A percentile compares a stretch with the other conserved stretches of the same genome.
Conservation (phyloP, 37 sponge, comb jelly and placozoan species). For the Ianthella basta region DNA sequence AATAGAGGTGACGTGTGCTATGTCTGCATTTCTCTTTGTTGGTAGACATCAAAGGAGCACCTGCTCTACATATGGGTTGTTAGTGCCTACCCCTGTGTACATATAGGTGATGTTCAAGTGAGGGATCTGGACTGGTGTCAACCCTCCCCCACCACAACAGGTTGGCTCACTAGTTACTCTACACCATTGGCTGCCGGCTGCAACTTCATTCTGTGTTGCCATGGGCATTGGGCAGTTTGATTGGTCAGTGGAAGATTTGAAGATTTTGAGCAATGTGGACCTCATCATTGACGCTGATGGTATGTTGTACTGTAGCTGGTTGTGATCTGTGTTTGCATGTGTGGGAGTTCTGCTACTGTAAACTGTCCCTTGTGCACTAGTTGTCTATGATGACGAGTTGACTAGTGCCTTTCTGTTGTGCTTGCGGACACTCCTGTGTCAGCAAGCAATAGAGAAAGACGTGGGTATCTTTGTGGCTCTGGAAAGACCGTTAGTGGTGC, state of each 20-base stretch:
- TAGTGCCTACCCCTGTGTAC: background rate
- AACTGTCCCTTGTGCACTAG: background rate
- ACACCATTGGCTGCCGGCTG: too few relatives aligned
- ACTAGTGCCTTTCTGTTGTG: slow-evolving; percentile 2
- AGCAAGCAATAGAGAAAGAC: background rate
- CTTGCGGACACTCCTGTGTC: background rate
- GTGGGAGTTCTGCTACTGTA: too few relatives aligned
- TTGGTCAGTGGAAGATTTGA: slow-evolving; percentile 15
- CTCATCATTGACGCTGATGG: slow-evolving; percentile 42
- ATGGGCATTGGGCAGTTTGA: background rate
- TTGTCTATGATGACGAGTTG: slow-evolving; percentile 28
- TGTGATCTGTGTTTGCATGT: background rate
- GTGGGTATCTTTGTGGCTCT: slow-evolving; percentile 22
- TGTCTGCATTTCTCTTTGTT: too few relatives aligned
- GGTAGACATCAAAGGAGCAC: too few relatives aligned
- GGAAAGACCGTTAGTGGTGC: slow-evolving; percentile 11
- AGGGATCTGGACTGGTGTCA: slow-evolving; percentile 14
- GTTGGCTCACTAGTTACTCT: too few relatives aligned
- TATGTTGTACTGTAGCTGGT: background rate
- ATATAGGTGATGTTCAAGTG: background rate
- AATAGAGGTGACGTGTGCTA: background rate
- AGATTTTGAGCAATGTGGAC: slow-evolving; percentile 10
- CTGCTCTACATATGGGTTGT: too few relatives aligned
- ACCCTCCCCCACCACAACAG: too few relatives aligned
- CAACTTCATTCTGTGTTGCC: too few relatives aligned